These are phyloP conservation scores for Seira ritae DNA, from an alignment of 2,888 invertebrate genomes.

Conservation along the genomic window DNA sequence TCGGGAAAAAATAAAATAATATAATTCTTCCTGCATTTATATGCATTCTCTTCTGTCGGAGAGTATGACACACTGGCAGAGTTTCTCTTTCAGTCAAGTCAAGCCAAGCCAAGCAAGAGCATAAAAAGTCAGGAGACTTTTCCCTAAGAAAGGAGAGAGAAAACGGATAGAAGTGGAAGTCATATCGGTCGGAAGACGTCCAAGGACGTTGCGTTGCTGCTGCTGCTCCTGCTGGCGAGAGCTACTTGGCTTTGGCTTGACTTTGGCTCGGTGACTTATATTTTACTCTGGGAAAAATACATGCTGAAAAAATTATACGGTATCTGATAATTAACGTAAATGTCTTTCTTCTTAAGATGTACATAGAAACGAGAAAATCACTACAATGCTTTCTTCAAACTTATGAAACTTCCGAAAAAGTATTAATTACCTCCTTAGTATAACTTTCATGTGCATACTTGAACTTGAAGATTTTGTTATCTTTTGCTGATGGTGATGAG, in stretches of 20 bases:
- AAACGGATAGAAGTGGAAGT: slow-evolving; percentile 42
- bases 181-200: slow-evolving; percentile 48
- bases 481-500: too few species aligned
- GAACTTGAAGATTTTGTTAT: too few species aligned
- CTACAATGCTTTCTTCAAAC: too few species aligned
- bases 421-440: too few species aligned
- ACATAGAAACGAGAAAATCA: background rate
- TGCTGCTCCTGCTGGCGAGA: too few species aligned
- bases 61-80: slow-evolving; percentile 15
- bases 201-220: slow-evolving; percentile 27
- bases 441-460: too few species aligned
- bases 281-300: background rate
- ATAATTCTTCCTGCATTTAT: slow-evolving; percentile 3
- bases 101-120: background rate
- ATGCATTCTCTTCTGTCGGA: slow-evolving; percentile 3
- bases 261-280: background rate
- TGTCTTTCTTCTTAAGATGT: too few species aligned
- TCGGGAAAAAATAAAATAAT: too few species aligned
- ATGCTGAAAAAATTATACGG: background rate
- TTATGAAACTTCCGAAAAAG: too few species aligned
- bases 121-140: background rate
- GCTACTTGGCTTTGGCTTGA: background rate
- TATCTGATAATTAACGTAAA: background rate
- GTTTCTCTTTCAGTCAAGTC: background rate
- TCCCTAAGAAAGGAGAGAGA: slow-evolving; percentile 21